Evolutionary conservation across 2,113 vertebrate species (phyloP).

Genomic region (Catharus fuscescens): DNA sequence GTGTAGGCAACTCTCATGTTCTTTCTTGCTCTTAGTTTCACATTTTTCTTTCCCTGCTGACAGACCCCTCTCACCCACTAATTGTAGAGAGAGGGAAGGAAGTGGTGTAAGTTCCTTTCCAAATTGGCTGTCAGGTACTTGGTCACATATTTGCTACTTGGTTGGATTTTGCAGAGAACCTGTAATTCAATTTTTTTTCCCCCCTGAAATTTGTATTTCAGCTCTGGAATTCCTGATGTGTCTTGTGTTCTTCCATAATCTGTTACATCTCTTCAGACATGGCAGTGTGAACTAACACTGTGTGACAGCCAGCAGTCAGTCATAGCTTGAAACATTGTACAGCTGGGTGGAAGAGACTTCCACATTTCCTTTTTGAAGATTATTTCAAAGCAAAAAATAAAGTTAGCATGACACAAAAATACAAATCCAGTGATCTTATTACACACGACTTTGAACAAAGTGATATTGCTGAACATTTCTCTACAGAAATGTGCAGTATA

Average conservation of each 20-base stretch:
- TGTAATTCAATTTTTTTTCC: background rate
- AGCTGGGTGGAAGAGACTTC: background rate
- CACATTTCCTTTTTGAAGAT: background rate
- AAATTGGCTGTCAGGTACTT: background rate
- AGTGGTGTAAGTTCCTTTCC: background rate
- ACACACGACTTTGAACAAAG: background rate
- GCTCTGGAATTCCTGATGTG: background rate
- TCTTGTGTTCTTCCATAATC: background rate
- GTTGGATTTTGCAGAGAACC: background rate
- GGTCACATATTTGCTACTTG: conserved; percentile 12
- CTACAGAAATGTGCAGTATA: background rate
- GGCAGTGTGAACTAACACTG: background rate
- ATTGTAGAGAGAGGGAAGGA: conserved; percentile 23
- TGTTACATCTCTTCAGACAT: background rate
- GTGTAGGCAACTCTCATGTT: background rate
- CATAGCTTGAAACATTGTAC: background rate
- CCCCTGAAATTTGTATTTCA: background rate
- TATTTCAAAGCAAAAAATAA: background rate
- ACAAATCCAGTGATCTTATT: background rate
- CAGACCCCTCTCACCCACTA: conserved; percentile 16
- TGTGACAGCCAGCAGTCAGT: background rate
- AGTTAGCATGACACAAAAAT: background rate
- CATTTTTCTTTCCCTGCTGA: conserved; percentile 42
- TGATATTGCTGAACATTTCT: background rate
- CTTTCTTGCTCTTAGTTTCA: conserved; percentile 10